Conservation (phyloP, 2,888 invertebrate species). For the Eristalinus aeneus region DNA sequence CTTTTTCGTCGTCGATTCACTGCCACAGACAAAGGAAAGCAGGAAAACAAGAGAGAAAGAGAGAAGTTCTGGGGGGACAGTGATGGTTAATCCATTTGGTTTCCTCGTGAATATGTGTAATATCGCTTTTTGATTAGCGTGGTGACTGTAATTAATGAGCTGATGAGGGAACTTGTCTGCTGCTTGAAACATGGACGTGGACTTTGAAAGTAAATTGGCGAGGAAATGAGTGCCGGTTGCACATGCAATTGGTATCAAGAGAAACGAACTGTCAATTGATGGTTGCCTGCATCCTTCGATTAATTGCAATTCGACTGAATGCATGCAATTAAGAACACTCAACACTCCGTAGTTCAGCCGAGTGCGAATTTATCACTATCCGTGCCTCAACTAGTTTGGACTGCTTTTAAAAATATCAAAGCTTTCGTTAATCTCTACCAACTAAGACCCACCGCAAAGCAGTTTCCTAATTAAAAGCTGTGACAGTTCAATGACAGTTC, state of each 20-base stretch:
- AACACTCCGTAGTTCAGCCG: no score
- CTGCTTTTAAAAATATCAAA: no score
- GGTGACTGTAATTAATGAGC: neutral
- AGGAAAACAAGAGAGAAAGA: neutral
- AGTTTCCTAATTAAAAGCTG: neutral
- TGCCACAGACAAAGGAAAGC: neutral
- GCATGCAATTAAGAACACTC: no score
- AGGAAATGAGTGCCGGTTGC: neutral
- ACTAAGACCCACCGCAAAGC: neutral
- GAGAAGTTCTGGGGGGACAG: neutral
- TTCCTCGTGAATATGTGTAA: neutral
- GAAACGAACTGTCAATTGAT: neutral
- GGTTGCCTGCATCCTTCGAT: no score
- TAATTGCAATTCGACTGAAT: no score
- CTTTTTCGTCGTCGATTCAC: neutral
- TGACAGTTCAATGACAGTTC: neutral
- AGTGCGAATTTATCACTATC: no score
- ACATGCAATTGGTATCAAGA: neutral
- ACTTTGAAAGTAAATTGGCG: no score
- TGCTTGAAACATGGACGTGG: no score
- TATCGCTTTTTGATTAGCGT: neutral
- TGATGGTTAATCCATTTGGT: neutral
- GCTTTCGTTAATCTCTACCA: no score
- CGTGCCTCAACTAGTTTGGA: no score
- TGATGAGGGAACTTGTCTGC: neutral